Percentiles rank a stretch among this genome's conserved stretches.
Evolutionary conservation across 2,888 invertebrate species (phyloP).

Genomic region (Vesta saturnalis): DNA sequence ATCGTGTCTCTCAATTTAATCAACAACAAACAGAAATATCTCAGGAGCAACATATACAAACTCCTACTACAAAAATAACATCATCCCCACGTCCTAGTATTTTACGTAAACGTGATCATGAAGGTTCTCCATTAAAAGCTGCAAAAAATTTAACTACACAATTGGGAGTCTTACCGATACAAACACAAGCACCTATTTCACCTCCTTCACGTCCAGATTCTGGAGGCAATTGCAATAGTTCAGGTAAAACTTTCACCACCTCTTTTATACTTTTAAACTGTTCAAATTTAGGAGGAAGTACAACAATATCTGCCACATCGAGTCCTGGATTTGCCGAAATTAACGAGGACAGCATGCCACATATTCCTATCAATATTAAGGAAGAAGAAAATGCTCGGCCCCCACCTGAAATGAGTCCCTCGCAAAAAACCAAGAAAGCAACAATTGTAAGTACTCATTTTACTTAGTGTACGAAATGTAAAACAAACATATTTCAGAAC

Average conservation of each 20-base stretch:
- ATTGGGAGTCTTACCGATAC: constrained; percentile 33
- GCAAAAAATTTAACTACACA: constrained; percentile 68
- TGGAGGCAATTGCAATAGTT: constrained; percentile 60
- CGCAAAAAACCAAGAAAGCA: constrained; percentile 94
- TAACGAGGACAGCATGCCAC: constrained; percentile 63
- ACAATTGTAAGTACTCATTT: constrained; percentile 68
- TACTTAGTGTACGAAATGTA: too few species aligned
- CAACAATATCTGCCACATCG: constrained; percentile 87
- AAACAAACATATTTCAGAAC: constrained; percentile 60
- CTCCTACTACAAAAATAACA: constrained; percentile 52
- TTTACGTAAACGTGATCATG: constrained; percentile 86
- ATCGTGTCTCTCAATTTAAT: constrained; percentile 45
- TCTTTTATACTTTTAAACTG: background rate
- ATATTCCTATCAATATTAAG: constrained; percentile 54
- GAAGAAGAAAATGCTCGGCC: constrained; percentile 64
- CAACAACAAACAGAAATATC: constrained; percentile 29
- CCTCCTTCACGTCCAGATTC: constrained; percentile 61
- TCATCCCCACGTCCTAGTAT: constrained; percentile 82
- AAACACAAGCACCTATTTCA: constrained; percentile 53
- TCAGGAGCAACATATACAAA: constrained; percentile 33
- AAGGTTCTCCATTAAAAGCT: constrained; percentile 74
- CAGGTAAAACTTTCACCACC: constrained; percentile 45
- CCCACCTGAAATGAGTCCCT: constrained; percentile 74
- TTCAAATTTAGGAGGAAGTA: constrained; percentile 70
- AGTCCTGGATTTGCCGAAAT: constrained; percentile 77